Evolutionary conservation across 2,888 invertebrate species (phyloP).

Genomic region (Agrochola litura): DNA sequence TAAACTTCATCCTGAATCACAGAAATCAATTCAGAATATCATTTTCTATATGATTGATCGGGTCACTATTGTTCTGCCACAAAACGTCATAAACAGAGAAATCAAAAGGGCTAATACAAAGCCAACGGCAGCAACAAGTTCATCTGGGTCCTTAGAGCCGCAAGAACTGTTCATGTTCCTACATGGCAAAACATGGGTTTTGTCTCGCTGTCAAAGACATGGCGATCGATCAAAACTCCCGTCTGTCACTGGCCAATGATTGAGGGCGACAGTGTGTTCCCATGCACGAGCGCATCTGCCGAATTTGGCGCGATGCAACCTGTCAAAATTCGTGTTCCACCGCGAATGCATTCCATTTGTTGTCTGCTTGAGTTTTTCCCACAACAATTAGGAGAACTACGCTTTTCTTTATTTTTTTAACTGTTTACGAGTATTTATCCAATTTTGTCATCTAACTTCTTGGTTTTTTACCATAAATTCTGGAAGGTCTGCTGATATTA

Average conservation of each 20-base stretch:
- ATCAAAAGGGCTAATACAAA: constrained; percentile 58
- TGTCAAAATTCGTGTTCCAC: constrained; percentile 67
- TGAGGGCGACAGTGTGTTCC: constrained; percentile 68
- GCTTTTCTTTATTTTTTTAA: constrained; percentile 3
- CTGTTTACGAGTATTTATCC: not conserved
- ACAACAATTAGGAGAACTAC: constrained; percentile 49
- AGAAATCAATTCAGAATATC: not conserved
- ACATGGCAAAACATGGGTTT: constrained; percentile 62
- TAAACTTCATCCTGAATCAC: not conserved
- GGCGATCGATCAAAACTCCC: constrained; percentile 78
- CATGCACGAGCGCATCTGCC: constrained; percentile 70
- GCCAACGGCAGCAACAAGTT: constrained; percentile 51
- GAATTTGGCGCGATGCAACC: constrained; percentile 73
- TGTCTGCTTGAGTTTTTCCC: constrained; percentile 49
- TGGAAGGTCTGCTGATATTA: not conserved
- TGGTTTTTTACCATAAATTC: not conserved
- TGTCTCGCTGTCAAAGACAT: constrained; percentile 63
- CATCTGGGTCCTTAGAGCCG: constrained; percentile 46
- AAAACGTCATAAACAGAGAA: constrained; percentile 57
- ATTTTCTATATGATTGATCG: constrained; percentile 57
- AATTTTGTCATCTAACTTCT: constrained; percentile 4
- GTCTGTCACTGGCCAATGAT: constrained; percentile 73
- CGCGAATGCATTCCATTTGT: constrained; percentile 48
- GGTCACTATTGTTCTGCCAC: constrained; percentile 43
- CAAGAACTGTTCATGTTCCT: constrained; percentile 51